Evolutionary conservation across 2,113 vertebrate species (phyloP).

Genomic region (Microcebus murinus): DNA sequence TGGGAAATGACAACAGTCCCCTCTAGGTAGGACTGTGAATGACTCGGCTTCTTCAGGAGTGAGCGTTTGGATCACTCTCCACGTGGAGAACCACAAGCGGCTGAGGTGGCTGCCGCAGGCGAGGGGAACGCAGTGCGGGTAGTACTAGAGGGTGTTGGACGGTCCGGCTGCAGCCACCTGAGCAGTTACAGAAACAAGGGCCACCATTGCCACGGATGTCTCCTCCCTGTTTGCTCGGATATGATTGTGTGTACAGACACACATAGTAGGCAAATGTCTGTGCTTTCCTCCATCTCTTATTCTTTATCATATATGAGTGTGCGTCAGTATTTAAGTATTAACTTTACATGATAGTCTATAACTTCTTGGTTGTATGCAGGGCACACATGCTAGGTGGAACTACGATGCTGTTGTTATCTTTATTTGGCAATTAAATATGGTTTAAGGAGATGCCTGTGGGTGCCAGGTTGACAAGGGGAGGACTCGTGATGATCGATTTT

Average conservation of each 20-base stretch:
- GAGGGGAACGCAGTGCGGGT: no score
- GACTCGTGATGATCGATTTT: no score
- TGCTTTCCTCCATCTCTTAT: background rate
- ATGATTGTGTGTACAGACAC: no score
- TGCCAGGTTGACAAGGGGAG: background rate
- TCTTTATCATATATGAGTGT: background rate
- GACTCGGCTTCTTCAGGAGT: background rate
- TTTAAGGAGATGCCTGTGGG: background rate
- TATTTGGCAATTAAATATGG: background rate
- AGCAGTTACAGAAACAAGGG: background rate
- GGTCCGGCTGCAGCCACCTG: rapidly evolving
- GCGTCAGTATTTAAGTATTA: no score
- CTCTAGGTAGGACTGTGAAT: background rate
- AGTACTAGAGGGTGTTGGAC: background rate
- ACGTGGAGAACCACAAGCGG: background rate
- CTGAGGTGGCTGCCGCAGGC: background rate
- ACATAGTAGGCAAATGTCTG: background rate
- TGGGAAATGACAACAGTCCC: background rate
- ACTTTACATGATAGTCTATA: background rate
- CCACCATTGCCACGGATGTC: rapidly evolving
- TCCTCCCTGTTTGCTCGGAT: background rate
- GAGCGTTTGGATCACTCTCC: no score
- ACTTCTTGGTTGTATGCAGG: background rate
- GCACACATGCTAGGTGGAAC: rapidly evolving
- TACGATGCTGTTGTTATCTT: background rate